Percentiles rank a stretch among this genome's conserved stretches.
Evolutionary conservation across 2,797 vertebrate species (phyloP).

Genomic region (Spondyliosoma cantharus): DNA sequence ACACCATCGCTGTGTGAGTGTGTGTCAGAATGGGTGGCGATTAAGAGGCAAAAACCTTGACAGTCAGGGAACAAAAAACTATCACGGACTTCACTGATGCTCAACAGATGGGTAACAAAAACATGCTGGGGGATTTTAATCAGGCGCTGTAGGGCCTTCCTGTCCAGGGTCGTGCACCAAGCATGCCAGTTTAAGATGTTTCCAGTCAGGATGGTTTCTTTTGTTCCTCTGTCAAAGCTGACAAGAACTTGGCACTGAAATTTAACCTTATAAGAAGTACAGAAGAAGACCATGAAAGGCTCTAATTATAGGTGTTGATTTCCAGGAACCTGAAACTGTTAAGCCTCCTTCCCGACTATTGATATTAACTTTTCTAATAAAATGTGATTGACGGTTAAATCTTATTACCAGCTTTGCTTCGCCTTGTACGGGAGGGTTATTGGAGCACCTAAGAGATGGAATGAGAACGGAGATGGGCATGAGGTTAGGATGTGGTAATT

Average conservation of each 20-base stretch:
- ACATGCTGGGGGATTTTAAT: no score
- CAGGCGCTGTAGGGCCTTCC: no score
- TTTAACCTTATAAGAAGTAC: no score
- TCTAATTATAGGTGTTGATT: no score
- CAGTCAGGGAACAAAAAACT: neutral
- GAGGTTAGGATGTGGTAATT: neutral
- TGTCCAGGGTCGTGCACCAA: no score
- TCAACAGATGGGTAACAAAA: no score
- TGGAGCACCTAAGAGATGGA: neutral
- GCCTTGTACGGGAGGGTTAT: constrained; percentile 35
- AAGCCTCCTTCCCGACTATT: neutral
- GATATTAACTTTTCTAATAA: constrained; percentile 17
- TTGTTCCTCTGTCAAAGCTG: no score
- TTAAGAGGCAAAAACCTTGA: neutral
- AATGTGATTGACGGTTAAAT: neutral
- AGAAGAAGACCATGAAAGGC: no score
- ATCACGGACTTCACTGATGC: no score
- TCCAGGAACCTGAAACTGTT: neutral
- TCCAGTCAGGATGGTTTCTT: no score
- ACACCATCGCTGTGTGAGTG: neutral
- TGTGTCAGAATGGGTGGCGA: neutral
- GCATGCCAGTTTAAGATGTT: no score
- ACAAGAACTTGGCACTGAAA: no score
- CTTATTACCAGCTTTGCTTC: constrained; percentile 27
- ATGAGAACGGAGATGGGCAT: constrained; percentile 19